These are phyloP conservation scores for Tokudaia muenninki DNA, from an alignment of 2,797 vertebrate species.

Conservation along the genomic window DNA sequence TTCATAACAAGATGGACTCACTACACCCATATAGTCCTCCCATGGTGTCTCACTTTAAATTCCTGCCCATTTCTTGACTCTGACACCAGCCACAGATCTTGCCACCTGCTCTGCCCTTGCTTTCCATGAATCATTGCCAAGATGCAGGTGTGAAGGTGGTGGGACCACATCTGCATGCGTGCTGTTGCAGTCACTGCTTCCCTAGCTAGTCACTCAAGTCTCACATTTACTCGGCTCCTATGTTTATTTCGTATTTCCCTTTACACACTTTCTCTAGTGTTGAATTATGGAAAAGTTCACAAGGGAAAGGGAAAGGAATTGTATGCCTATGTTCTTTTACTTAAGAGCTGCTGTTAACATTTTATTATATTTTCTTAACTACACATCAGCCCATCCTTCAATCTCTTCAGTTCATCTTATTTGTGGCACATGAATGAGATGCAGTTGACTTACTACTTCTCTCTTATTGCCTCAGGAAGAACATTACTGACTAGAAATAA, in stretches of 20 bases:
- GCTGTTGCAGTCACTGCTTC: not conserved
- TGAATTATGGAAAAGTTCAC: constrained; percentile 9
- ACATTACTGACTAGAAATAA: not conserved
- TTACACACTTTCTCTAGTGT: not conserved
- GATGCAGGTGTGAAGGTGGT: no score
- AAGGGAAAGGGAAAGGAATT: constrained; percentile 30
- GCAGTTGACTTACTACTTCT: not conserved
- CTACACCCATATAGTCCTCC: not conserved
- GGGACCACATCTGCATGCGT: no score
- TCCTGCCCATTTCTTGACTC: not conserved
- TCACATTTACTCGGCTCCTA: not conserved
- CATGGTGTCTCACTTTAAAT: not conserved
- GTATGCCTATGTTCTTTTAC: not conserved
- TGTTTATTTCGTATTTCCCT: not conserved
- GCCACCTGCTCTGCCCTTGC: not conserved
- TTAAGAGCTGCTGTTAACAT: not conserved
- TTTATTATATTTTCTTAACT: constrained; percentile 17
- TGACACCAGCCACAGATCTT: not conserved
- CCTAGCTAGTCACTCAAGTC: not conserved
- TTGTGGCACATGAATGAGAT: not conserved
- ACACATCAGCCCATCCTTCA: not conserved
- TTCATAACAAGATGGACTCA: not conserved
- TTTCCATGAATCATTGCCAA: not conserved
- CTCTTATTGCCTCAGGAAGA: not conserved
- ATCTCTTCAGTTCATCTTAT: not conserved